These are phyloP conservation scores for Mus pahari DNA, from an alignment of 2,113 vertebrate species.

Conservation along the genomic window DNA sequence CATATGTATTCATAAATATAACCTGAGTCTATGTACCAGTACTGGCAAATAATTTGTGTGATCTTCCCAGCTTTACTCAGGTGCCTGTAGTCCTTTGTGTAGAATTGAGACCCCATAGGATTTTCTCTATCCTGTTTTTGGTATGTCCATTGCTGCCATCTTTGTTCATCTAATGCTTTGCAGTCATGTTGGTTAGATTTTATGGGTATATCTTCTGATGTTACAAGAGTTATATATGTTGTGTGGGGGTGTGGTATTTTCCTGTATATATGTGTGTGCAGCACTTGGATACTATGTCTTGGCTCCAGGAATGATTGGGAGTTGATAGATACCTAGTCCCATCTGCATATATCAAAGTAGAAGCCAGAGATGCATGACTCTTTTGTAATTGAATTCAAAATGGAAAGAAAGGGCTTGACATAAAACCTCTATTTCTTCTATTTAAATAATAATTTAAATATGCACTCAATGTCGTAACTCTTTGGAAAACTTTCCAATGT, in stretches of 20 bases:
- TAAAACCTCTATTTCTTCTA: not conserved
- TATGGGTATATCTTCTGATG: not conserved
- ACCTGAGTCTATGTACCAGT: not conserved
- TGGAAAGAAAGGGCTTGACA: not conserved
- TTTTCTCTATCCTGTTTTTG: not conserved
- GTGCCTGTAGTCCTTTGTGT: not conserved
- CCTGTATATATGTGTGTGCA: not conserved
- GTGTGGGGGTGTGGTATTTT: no score
- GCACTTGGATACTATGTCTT: not conserved
- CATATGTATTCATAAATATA: not conserved
- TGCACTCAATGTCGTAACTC: not conserved
- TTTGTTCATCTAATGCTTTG: not conserved
- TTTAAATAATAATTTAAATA: constrained; percentile 31
- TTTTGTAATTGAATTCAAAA: constrained; percentile 5
- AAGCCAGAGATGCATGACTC: not conserved
- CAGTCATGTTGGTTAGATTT: not conserved
- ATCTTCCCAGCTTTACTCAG: not conserved
- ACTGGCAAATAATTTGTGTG: not conserved
- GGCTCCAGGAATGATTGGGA: not conserved
- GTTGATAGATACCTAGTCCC: not conserved
- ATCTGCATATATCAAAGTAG: not conserved
- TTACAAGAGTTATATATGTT: not conserved
- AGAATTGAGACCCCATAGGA: not conserved
- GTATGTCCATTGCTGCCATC: not conserved
- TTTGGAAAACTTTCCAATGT: not conserved